Base-by-base conservation (phyloP, 2,113 vertebrate genomes). In the Vicugna pacos region DNA sequence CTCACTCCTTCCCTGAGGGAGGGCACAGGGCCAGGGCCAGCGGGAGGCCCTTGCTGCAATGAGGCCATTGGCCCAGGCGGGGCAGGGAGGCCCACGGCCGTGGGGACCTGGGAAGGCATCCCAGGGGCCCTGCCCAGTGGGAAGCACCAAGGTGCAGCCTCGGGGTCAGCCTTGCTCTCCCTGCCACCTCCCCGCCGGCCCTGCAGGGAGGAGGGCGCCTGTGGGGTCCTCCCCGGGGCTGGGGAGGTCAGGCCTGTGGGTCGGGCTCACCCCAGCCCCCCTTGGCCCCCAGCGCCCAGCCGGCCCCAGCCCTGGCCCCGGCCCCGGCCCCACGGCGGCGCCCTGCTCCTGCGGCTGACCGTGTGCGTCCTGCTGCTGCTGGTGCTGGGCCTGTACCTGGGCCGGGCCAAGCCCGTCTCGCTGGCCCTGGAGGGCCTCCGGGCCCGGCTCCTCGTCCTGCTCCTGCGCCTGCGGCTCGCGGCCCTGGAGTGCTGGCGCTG, bases 401-500 rank as follows among this genome's bases (percentile, higher is more conserved):
- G 98, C 77, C 98, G 98, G 94, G 97, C 98, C 84, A 97, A 98
- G 56, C 98, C 98, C 67, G 95, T 99, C 7, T 97, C 98, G 60
- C 97, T 98, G 38, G 96, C 98, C 96, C 98, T 99, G 56, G 99
- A 99, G 97, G 99, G 99, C 97, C 98, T 99, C 93, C 98, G 98
- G 96, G 99, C 99, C 13, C 90, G 73, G 28, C 97, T 99, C 92
- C 99, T 99, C 14, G 98, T 99, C 90, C 98, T 99, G 98, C 90
- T 98, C 95, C 98, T 99, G 96, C 99, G 98, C 28, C 96, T 99
- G 95, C 99, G 99, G 96, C 99, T 98, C 4, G 6, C 97, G 7
- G 98, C 99, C 93, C 99, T 99, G 98, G 98, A 98, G 93, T 99
- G 99, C 97, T 99, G 99, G 99, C 99, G 98, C 95, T 99, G 99